Conservation (phyloP, 2,113 vertebrate species). For the Ellobius talpinus region DNA sequence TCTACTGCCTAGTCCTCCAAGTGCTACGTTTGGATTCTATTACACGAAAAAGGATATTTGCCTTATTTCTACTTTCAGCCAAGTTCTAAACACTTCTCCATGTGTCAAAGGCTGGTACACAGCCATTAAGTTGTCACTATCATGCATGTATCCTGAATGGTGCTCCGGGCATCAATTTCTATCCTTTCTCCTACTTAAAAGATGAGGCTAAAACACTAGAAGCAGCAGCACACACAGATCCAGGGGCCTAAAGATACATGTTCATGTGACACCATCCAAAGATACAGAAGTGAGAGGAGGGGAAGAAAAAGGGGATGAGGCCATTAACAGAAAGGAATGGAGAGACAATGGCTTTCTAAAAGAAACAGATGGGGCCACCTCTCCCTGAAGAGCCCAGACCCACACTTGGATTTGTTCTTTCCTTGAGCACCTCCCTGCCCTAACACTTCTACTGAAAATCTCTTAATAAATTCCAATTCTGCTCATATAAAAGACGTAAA, state of each 20-base stretch:
- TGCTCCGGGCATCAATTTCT: neutral
- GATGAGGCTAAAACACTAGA: neutral
- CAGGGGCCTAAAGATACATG: neutral
- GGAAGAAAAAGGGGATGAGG: neutral
- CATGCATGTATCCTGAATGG: neutral
- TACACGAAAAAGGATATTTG: neutral
- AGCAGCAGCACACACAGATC: neutral
- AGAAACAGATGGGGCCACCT: too few relatives aligned
- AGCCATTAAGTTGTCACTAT: neutral
- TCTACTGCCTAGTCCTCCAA: neutral
- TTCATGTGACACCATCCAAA: neutral
- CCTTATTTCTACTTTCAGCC: neutral
- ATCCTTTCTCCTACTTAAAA: conserved; percentile 44
- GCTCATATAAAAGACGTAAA: neutral
- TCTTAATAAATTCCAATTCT: neutral
- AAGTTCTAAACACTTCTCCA: conserved; percentile 35
- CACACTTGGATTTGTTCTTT: too few relatives aligned
- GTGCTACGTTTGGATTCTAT: conserved; percentile 13
- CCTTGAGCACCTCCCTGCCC: neutral
- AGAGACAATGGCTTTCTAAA: neutral
- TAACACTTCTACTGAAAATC: neutral
- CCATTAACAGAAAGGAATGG: neutral
- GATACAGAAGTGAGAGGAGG: neutral
- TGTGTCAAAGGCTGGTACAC: neutral
- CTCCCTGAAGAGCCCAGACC: neutral